A percentile compares a stretch with the other conserved stretches of the same genome.
Conservation (phyloP, 23 tunicate species). For the Halocynthia roretzi region DNA sequence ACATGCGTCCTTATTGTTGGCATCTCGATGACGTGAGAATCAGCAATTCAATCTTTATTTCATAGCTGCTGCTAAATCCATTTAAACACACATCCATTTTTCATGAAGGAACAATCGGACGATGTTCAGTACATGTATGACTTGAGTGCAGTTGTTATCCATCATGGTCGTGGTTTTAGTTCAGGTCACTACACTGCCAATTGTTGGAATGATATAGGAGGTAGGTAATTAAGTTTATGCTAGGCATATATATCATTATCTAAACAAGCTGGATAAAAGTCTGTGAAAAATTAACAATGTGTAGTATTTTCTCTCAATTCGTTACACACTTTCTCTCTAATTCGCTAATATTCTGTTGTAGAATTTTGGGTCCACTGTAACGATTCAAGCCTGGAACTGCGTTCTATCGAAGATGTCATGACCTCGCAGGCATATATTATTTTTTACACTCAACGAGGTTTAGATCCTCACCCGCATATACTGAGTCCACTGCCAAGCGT, state of each 20-base stretch:
- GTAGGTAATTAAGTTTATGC: conserved; percentile 1
- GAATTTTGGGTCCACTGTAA: conserved; percentile 99
- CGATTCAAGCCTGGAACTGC: conserved; percentile 87
- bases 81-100: neutral
- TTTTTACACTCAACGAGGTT: conserved; percentile 77
- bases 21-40: conserved; percentile 6
- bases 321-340: too few species aligned
- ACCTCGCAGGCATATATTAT: conserved; percentile 96
- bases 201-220: conserved; percentile 95
- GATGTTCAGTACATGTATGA: conserved; percentile 49
- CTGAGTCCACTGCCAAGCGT: conserved; percentile 61
- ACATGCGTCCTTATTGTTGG: conserved; percentile 84
- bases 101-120: neutral
- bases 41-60: neutral
- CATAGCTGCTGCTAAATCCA: neutral
- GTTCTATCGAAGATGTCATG: conserved; percentile 94
- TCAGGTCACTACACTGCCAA: conserved; percentile 97
- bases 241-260: too few species aligned
- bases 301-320: too few species aligned
- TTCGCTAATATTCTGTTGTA: conserved; percentile 6
- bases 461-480: conserved; percentile 86
- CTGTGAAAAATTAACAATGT: too few species aligned
- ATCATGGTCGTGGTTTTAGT: conserved; percentile 94
- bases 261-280: too few species aligned
- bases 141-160: conserved; percentile 93